Base-by-base conservation (phyloP, 2,113 vertebrate genomes). In the Orientallactaga bullata region DNA sequence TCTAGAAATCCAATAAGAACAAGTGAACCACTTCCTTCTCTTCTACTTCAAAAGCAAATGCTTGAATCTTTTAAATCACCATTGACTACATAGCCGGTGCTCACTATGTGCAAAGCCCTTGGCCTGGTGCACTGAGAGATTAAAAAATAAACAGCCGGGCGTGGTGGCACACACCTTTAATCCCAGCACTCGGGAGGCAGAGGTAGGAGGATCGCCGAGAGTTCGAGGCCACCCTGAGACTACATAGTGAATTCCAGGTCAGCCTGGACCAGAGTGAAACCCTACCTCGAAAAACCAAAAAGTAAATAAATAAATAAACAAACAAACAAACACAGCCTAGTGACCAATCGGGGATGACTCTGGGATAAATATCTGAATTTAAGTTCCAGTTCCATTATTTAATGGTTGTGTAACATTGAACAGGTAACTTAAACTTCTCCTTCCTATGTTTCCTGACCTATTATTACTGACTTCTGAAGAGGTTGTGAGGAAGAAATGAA, bases 141-240 rank as follows among this genome's bases (percentile, higher is more conserved):
- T 28, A 32, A 66, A 94, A 88, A 61, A 47, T 66, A 79, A 91
- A n/a, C n/a, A n/a, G n/a, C n/a, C n/a, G n/a, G n/a, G n/a, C n/a
- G n/a, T n/a, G n/a, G n/a, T n/a, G n/a, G n/a, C n/a, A n/a, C n/a
- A n/a, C n/a, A n/a, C n/a, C n/a, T n/a, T n/a, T n/a, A n/a, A n/a
- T n/a, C n/a, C n/a, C n/a, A n/a, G n/a, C n/a, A n/a, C n/a, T n/a
- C n/a, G n/a, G n/a, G n/a, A n/a, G n/a, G n/a, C n/a, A n/a, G n/a
- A n/a, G n/a, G n/a, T n/a, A n/a, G n/a, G n/a, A n/a, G n/a, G n/a
- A n/a, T n/a, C n/a, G n/a, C n/a, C n/a, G n/a, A n/a, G n/a, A n/a
- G n/a, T n/a, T n/a, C n/a, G n/a, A n/a, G n/a, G n/a, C n/a, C n/a
- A n/a, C n/a, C n/a, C n/a, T n/a, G n/a, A n/a, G n/a, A n/a, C n/a